A percentile compares a stretch with the other conserved stretches of the same genome.
Conservation (phyloP, 2,888 invertebrate genomes). For the Cephalotes varians region DNA sequence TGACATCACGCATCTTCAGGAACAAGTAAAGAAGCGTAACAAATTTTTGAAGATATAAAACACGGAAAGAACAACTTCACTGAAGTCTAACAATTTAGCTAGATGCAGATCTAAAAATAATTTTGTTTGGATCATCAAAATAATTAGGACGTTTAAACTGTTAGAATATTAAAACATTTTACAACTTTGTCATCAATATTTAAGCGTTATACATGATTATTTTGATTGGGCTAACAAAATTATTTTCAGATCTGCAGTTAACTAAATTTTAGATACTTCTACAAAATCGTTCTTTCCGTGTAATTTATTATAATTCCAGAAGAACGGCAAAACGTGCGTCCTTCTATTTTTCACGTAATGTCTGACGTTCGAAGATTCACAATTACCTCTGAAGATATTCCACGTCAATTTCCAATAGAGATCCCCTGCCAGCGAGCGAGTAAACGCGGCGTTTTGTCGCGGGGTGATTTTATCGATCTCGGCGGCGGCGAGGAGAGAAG, state of each 20-base stretch:
- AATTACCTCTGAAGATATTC: background rate
- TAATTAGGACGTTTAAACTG: too few relatives aligned
- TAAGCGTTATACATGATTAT: too few relatives aligned
- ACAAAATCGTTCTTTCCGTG: too few relatives aligned
- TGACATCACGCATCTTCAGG: background rate
- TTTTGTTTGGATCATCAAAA: too few relatives aligned
- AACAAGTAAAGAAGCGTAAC: background rate
- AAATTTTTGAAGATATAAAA: background rate
- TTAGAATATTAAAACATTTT: too few relatives aligned
- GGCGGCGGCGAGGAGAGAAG: background rate
- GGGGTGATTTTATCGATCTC: slow-evolving; percentile 51
- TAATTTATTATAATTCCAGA: background rate
- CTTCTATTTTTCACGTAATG: background rate
- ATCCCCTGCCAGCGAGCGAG: background rate
- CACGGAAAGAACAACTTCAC: too few relatives aligned
- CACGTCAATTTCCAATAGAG: background rate
- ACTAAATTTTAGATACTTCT: too few relatives aligned
- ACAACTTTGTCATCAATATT: too few relatives aligned
- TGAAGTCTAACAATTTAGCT: too few relatives aligned
- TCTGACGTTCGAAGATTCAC: background rate
- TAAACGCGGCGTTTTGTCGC: slow-evolving; percentile 19
- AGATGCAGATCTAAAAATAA: too few relatives aligned
- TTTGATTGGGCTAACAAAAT: too few relatives aligned
- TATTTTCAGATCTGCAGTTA: too few relatives aligned
- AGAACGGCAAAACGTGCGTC: background rate